These are phyloP conservation scores for Lacerta viridis DNA, from an alignment of 2,797 vertebrate genomes.

Conservation along the genomic window DNA sequence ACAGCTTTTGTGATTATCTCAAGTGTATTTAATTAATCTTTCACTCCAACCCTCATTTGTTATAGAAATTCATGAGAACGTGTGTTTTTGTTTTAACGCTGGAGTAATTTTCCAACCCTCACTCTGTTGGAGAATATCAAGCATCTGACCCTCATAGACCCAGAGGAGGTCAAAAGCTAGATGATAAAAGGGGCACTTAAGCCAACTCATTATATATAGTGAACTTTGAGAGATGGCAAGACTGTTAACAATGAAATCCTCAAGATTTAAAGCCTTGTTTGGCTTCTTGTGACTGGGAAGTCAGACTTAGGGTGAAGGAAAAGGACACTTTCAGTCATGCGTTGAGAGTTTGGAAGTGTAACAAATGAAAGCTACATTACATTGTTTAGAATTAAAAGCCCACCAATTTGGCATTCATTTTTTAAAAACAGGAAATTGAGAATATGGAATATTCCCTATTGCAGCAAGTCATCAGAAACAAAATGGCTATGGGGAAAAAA, in stretches of 20 bases:
- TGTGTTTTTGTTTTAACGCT: constrained; percentile 8
- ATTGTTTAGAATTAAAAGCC: background rate
- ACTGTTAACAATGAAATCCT: background rate
- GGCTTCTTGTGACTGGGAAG: background rate
- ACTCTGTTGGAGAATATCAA: background rate
- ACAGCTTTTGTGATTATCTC: constrained; percentile 27
- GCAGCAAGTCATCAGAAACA: background rate
- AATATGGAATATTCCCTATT: background rate
- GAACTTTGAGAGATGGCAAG: background rate
- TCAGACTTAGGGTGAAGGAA: background rate
- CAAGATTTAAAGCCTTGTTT: background rate
- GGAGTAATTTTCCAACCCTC: background rate
- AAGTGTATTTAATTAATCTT: constrained; percentile 37
- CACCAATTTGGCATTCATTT: background rate
- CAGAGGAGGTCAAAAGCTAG: constrained; percentile 11
- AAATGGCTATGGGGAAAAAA: background rate
- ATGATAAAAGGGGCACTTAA: background rate
- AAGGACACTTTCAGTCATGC: background rate
- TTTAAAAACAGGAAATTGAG: background rate
- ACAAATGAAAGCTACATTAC: background rate
- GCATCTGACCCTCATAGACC: background rate
- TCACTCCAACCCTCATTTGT: constrained; percentile 18
- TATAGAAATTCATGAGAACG: constrained; percentile 5
- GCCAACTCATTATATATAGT: background rate
- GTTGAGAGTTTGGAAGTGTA: background rate